Conservation (phyloP, 2,113 vertebrate genomes). For the Anser cygnoides region DNA sequence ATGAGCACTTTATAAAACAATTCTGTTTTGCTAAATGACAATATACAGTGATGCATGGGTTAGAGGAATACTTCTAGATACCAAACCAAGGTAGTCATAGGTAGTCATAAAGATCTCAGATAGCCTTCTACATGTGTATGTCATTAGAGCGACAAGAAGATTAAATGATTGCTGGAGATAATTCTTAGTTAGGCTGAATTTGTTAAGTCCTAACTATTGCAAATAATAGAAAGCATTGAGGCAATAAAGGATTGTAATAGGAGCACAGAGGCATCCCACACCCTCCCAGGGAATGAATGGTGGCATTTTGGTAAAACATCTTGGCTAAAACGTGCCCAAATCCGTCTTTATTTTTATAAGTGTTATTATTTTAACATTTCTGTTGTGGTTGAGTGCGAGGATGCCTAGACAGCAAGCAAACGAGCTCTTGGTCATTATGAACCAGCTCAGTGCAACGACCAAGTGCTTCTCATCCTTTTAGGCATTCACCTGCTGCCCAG, state of each 20-base stretch:
- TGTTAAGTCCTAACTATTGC: background rate
- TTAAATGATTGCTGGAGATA: background rate
- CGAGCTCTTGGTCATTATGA: fast-evolving
- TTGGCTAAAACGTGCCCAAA: slow-evolving; percentile 21
- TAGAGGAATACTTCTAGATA: background rate
- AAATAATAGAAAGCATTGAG: background rate
- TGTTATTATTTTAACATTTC: slow-evolving; percentile 53
- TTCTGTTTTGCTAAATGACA: background rate
- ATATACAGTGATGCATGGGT: background rate
- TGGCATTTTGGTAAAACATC: background rate
- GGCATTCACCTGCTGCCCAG: background rate
- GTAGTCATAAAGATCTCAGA: background rate
- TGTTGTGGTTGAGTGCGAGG: slow-evolving; percentile 34
- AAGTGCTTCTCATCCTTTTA: background rate
- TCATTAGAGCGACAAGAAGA: background rate
- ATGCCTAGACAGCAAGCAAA: slow-evolving; percentile 42
- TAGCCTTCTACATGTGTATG: background rate
- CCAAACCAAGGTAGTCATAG: too few species aligned
- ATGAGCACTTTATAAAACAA: background rate
- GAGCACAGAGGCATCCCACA: background rate
- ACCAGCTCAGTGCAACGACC: background rate
- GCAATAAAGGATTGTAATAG: background rate
- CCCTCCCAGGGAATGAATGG: background rate
- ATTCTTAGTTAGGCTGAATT: background rate
- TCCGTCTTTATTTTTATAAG: slow-evolving; percentile 15